Percentiles rank a stretch among this genome's conserved stretches.
Conservation (phyloP, 1,140 invertebrate genomes). For the Drosophila navojoa region DNA sequence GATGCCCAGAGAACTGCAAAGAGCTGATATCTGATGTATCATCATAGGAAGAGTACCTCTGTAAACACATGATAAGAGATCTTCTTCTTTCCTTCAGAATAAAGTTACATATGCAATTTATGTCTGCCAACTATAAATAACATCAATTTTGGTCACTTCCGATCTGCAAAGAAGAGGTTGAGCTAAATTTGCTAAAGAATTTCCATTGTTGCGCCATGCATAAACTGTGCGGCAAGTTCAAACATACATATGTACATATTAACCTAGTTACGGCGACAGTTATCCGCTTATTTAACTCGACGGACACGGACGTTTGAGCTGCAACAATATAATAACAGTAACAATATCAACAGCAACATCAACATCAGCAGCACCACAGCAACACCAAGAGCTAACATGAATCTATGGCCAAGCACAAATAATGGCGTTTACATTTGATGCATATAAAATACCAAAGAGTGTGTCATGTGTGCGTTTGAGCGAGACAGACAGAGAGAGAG, state of each 20-base stretch:
- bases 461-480: conserved; percentile 16
- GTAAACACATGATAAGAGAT: no score
- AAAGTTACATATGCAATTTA: not conserved
- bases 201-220: not conserved
- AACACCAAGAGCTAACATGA: conserved; percentile 34
- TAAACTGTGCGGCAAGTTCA: conserved; percentile 10
- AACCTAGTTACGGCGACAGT: conserved; percentile 52
- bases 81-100: no score
- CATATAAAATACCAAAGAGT: conserved; percentile 43
- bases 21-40: no score
- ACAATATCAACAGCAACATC: conserved; percentile 40
- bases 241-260: conserved; percentile 49
- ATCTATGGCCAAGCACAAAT: conserved; percentile 59
- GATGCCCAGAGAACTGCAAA: no score
- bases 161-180: not conserved
- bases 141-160: not conserved
- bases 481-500: conserved; percentile 15
- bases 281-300: conserved; percentile 65
- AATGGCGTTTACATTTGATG: conserved; percentile 72
- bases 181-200: conserved; percentile 30
- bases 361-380: conserved; percentile 9
- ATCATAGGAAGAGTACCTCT: no score
- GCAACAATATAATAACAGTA: conserved; percentile 26
- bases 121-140: conserved; percentile 23
- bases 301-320: conserved; percentile 25